Conservation (phyloP, 2,113 vertebrate genomes). For the Aegithalos caudatus region DNA sequence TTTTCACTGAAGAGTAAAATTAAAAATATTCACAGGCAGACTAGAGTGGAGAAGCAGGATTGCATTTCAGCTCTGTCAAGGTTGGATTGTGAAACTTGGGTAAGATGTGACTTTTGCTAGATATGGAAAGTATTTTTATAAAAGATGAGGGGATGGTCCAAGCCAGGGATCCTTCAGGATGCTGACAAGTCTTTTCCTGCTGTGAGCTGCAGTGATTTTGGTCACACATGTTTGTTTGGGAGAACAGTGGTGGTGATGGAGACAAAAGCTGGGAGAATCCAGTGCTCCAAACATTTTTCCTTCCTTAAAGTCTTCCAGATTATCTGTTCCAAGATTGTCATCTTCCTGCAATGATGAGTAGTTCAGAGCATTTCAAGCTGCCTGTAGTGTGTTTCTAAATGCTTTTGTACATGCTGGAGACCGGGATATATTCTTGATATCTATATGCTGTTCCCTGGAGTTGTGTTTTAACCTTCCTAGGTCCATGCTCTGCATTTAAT, state of each 20-base stretch:
- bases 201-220: neutral
- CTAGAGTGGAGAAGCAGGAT: neutral
- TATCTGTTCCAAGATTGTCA: neutral
- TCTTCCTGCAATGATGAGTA: neutral
- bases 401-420: neutral
- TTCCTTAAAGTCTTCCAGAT: neutral
- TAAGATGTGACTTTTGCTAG: neutral
- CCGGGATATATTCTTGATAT: neutral
- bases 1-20: neutral
- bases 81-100: neutral
- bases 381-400: neutral
- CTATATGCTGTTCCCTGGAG: fast-evolving
- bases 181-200: neutral
- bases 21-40: neutral
- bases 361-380: neutral
- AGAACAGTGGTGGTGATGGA: neutral
- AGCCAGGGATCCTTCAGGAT: neutral
- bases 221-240: neutral
- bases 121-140: neutral
- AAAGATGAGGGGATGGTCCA: neutral
- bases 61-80: neutral
- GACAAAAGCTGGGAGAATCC: neutral
- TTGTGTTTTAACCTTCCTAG: neutral
- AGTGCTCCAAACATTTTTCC: neutral
- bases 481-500: neutral